Conservation (phyloP, 2,113 vertebrate genomes). For the Emydocephalus ijimae region DNA sequence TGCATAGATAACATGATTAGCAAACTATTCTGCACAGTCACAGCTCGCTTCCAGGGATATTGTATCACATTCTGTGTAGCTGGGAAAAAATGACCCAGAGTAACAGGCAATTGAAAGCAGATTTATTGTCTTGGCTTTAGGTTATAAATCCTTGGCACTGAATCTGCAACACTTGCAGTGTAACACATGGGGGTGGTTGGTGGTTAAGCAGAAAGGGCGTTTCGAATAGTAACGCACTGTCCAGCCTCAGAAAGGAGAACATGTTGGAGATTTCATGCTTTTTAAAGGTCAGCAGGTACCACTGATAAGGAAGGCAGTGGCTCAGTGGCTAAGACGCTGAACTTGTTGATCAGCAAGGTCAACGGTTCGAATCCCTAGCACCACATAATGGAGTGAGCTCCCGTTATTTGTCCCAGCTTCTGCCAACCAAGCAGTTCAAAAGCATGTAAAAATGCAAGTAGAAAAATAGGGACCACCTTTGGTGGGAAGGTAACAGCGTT, state of each 20-base stretch:
- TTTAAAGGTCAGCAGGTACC: slow-evolving; percentile 8
- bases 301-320: neutral
- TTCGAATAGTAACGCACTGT: neutral
- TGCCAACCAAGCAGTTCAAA: too few species aligned
- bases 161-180: neutral
- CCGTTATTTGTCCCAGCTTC: too few species aligned
- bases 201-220: slow-evolving; percentile 7
- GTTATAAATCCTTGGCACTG: slow-evolving; percentile 21
- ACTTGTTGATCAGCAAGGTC: too few species aligned
- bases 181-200: neutral
- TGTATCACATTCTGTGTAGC: slow-evolving; percentile 3
- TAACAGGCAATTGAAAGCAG: neutral
- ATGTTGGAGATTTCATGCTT: slow-evolving; percentile 6
- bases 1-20: slow-evolving; percentile 21
- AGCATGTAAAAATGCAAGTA: too few species aligned
- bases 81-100: neutral
- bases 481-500: too few species aligned
- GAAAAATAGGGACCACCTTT: too few species aligned
- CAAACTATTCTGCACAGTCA: slow-evolving; percentile 8
- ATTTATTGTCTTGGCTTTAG: slow-evolving; percentile 21
- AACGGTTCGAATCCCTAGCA: too few species aligned
- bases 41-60: slow-evolving; percentile 12
- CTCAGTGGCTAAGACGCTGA: too few species aligned
- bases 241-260: neutral
- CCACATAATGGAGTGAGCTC: too few species aligned